These are phyloP conservation scores for Poecilia velifera DNA, from an alignment of 2,797 vertebrate genomes.

Conservation along the genomic window DNA sequence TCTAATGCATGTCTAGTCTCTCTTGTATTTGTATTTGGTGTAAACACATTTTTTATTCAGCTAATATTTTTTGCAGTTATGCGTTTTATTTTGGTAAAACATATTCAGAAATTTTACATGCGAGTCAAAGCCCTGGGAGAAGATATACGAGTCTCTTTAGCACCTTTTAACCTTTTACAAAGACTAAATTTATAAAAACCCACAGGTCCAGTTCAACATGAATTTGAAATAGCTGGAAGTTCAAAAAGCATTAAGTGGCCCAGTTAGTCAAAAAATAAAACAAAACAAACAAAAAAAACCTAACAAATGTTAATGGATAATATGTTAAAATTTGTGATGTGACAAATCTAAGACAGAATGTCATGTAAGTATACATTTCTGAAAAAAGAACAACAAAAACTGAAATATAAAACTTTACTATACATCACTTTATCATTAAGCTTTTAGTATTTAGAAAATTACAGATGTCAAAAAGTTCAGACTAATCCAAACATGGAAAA, in stretches of 20 bases:
- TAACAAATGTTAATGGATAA: not conserved
- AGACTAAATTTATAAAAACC: not conserved
- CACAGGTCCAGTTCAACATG: not conserved
- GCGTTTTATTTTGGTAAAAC: not conserved
- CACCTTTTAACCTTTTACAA: not conserved
- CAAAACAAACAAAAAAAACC: no score
- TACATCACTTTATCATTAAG: not conserved
- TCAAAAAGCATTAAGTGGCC: not conserved
- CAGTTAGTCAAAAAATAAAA: not conserved
- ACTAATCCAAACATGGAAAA: not conserved
- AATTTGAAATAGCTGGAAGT: not conserved
- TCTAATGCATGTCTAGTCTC: no score
- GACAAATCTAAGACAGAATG: not conserved
- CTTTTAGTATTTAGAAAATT: not conserved
- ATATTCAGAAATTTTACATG: not conserved
- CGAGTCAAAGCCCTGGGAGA: not conserved
- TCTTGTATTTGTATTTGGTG: no score
- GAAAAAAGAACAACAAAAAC: not conserved
- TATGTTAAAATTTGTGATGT: not conserved
- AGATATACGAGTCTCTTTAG: not conserved
- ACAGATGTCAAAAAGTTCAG: not conserved
- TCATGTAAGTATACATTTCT: not conserved
- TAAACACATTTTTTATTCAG: no score
- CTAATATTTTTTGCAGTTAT: not conserved
- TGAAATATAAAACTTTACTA: not conserved